Evolutionary conservation across 2,888 invertebrate species (phyloP).

Genomic region (Conchocele bisecta): DNA sequence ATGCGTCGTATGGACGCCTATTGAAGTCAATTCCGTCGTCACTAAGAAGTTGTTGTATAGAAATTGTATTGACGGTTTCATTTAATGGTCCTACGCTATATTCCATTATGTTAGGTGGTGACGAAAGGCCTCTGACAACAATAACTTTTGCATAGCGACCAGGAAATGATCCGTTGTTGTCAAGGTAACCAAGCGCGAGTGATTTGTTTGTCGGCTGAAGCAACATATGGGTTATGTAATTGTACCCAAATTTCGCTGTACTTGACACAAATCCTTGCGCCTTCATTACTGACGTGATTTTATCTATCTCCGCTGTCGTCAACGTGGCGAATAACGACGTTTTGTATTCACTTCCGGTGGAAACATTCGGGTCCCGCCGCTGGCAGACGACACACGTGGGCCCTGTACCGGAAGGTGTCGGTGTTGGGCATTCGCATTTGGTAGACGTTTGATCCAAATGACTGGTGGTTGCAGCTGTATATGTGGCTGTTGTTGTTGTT

Average conservation of each 20-base stretch:
- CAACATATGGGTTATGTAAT: conserved; percentile 36
- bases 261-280: background rate
- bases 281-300: background rate
- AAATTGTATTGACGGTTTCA: conserved; percentile 11
- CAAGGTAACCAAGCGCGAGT: conserved; percentile 44
- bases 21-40: conserved; percentile 55
- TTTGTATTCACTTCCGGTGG: background rate
- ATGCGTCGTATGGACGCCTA: conserved; percentile 45
- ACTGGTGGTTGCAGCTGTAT: no score
- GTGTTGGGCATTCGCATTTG: conserved; percentile 19
- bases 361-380: conserved; percentile 22
- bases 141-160: conserved; percentile 56
- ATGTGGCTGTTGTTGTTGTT: no score
- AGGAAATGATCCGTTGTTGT: conserved; percentile 52
- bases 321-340: conserved; percentile 47
- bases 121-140: conserved; percentile 41
- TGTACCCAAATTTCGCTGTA: background rate
- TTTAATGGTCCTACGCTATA: conserved; percentile 60
- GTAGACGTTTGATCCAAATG: no score
- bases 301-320: conserved; percentile 42
- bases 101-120: conserved; percentile 53
- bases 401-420: background rate
- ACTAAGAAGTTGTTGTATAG: conserved; percentile 14
- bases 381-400: conserved; percentile 8
- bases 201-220: conserved; percentile 46